Percentiles rank a stretch among this genome's conserved stretches.
These are phyloP conservation scores for Pyrrhia umbra DNA, from an alignment of 2,888 invertebrate species.

Conservation along the genomic window DNA sequence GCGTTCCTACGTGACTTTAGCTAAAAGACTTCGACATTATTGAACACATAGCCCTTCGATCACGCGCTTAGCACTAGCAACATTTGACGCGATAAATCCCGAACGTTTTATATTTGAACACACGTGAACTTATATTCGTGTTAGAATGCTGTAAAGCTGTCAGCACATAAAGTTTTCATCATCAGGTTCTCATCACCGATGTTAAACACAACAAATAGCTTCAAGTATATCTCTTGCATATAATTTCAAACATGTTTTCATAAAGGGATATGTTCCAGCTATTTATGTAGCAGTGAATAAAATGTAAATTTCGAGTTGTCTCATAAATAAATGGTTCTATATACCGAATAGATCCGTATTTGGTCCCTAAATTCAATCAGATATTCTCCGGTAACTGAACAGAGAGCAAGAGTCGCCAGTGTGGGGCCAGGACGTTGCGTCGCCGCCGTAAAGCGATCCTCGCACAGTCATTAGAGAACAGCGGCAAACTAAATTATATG, in stretches of 20 bases:
- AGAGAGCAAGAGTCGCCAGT: conserved; percentile 33
- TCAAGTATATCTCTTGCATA: no score
- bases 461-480: conserved; percentile 14
- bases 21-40: not conserved
- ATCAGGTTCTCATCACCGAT: not conserved
- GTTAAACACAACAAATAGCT: no score
- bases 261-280: not conserved
- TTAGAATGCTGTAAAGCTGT: not conserved
- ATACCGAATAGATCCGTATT: conserved; percentile 41
- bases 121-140: not conserved
- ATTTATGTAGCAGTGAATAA: conserved; percentile 15
- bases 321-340: conserved; percentile 52
- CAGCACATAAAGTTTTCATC: not conserved
- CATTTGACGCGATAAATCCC: no score
- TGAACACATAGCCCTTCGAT: conserved; percentile 6
- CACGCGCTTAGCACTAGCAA: no score
- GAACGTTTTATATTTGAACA: not conserved
- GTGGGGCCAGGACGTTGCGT: conserved; percentile 24
- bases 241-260: not conserved
- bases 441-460: not conserved
- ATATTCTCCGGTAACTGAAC: conserved; percentile 63
- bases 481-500: conserved; percentile 25
- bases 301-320: conserved; percentile 51
- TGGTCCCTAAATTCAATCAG: conserved; percentile 51
- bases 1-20: conserved; percentile 26